Percentiles rank a stretch among this genome's conserved stretches.
phyloP scores from a whole-genome alignment of 1,140 invertebrate genomes.

The Aethina tumida region DNA sequence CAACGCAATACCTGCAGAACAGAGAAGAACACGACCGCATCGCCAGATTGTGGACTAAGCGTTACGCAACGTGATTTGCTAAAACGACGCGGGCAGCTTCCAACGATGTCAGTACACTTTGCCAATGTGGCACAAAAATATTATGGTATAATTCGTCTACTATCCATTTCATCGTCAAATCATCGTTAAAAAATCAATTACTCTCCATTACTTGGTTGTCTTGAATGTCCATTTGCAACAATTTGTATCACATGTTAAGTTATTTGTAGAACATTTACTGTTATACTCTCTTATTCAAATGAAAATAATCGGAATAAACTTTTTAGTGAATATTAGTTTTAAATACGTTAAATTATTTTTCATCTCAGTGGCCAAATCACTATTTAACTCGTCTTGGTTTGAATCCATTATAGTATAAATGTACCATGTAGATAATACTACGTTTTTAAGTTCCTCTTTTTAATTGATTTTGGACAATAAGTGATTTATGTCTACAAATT shows the following conservation, averaged over 20 bases:
- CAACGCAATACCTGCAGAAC: conserved; percentile 95
- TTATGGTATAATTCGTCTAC: conserved; percentile 9
- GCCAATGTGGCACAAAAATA: conserved; percentile 16
- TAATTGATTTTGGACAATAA: too few species aligned
- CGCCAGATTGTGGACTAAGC: conserved; percentile 95
- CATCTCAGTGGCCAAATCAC: too few species aligned
- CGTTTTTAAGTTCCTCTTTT: too few species aligned
- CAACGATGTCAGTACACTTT: conserved; percentile 23
- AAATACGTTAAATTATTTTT: too few species aligned
- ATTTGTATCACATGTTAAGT: conserved; percentile 6
- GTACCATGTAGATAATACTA: too few species aligned
- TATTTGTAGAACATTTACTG: conserved; percentile 7
- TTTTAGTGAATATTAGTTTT: too few species aligned
- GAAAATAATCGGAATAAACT: too few species aligned
- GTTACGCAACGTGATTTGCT: conserved; percentile 82
- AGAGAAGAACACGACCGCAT: conserved; percentile 95
- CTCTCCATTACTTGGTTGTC: conserved; percentile 5
- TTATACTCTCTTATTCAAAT: too few species aligned
- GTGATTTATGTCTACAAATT: conserved; percentile 1
- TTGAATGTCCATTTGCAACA: conserved; percentile 10
- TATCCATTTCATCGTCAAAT: conserved; percentile 3
- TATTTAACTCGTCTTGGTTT: too few species aligned
- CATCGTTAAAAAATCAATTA: too few species aligned
- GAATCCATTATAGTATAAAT: too few species aligned
- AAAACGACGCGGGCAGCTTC: conserved; percentile 9